Conservation (phyloP, 2,113 vertebrate genomes). For the Brevimyrus niger region DNA sequence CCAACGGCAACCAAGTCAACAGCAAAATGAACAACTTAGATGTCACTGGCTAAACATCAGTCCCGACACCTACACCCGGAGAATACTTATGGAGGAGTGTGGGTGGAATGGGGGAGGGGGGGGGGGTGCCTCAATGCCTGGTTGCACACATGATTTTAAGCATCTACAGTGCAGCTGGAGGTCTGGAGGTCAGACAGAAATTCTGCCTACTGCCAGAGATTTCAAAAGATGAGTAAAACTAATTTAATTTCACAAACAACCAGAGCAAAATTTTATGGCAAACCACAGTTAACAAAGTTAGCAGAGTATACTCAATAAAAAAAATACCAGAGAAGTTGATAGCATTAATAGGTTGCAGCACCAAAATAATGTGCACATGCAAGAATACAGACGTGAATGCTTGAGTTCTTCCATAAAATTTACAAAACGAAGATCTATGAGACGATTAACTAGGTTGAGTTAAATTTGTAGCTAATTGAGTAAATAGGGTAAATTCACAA, state of each 20-base stretch:
- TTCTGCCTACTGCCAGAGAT: neutral
- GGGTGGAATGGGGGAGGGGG: neutral
- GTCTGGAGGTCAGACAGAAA: neutral
- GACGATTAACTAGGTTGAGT: neutral
- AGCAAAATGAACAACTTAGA: neutral
- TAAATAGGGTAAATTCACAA: neutral
- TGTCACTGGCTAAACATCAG: neutral
- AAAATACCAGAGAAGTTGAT: neutral
- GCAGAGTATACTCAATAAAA: neutral
- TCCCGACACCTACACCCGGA: neutral
- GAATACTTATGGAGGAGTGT: neutral
- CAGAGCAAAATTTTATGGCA: neutral
- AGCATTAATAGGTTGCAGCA: neutral
- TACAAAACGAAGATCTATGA: neutral
- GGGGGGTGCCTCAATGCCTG: neutral
- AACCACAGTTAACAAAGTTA: slow-evolving; percentile 1
- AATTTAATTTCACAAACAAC: neutral
- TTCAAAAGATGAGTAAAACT: neutral
- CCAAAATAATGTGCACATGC: neutral
- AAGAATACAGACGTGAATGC: neutral
- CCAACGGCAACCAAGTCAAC: neutral
- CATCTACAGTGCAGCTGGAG: neutral
- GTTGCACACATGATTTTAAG: neutral
- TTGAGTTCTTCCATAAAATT: neutral
- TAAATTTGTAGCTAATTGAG: neutral